These are phyloP conservation scores for Siniperca knerii DNA, from an alignment of 2,113 vertebrate species.

Conservation along the genomic window DNA sequence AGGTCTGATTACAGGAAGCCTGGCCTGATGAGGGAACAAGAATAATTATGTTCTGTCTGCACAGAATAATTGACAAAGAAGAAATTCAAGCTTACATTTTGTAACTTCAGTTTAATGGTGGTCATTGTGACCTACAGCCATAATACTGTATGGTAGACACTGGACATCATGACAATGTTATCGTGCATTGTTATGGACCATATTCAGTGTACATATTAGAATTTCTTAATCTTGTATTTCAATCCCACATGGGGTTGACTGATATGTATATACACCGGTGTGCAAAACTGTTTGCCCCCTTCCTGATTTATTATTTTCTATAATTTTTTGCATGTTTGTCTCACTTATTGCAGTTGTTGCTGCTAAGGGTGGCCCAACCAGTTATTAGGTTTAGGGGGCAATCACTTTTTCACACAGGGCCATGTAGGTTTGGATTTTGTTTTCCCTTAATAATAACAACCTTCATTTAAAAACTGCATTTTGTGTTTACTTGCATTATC, in stretches of 20 bases:
- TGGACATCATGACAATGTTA: not conserved
- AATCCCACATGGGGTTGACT: not conserved
- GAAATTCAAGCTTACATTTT: not conserved
- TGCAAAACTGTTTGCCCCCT: too few species aligned
- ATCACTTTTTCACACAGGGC: too few species aligned
- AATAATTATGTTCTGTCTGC: not conserved
- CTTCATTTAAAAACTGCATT: too few species aligned
- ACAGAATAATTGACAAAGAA: not conserved
- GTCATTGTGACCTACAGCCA: not conserved
- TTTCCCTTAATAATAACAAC: too few species aligned
- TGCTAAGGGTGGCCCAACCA: too few species aligned
- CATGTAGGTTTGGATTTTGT: too few species aligned
- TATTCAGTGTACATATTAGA: not conserved
- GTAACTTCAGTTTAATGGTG: not conserved
- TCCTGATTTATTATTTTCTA: too few species aligned
- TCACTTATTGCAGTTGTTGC: too few species aligned
- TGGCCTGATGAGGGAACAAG: slow-evolving; percentile 46
- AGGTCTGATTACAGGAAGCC: slow-evolving; percentile 12
- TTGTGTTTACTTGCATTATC: too few species aligned
- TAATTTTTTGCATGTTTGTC: too few species aligned
- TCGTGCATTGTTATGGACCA: not conserved
- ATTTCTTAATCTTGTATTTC: not conserved
- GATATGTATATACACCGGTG: too few species aligned
- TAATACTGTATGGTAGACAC: not conserved
- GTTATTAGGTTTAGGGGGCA: too few species aligned